These are phyloP conservation scores for Pelvicachromis taeniatus DNA, from an alignment of 2,113 vertebrate species.

Conservation along the genomic window DNA sequence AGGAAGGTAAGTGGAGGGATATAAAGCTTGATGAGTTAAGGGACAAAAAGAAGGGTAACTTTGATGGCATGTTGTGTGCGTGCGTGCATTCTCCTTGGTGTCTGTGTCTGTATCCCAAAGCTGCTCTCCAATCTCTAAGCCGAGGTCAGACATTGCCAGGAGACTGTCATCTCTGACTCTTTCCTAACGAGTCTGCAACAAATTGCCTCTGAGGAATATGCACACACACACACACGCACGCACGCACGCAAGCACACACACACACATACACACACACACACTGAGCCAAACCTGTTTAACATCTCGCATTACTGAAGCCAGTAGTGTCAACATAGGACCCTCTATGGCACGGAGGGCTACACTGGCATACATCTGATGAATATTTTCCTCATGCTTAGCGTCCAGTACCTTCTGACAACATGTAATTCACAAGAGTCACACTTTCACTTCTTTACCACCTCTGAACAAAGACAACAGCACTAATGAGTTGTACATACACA, in stretches of 20 bases:
- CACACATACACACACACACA: background rate
- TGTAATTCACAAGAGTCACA: background rate
- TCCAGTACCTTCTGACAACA: background rate
- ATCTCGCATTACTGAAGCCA: background rate
- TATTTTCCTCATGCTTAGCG: constrained; percentile 5
- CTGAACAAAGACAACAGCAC: constrained; percentile 29
- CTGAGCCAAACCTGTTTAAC: background rate
- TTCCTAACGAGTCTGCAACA: constrained; percentile 39
- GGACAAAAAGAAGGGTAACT: constrained; percentile 2
- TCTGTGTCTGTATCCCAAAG: constrained; percentile 14
- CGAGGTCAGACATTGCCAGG: constrained; percentile 54
- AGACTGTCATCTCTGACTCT: constrained; percentile 47
- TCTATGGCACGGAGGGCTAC: background rate
- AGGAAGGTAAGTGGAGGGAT: background rate
- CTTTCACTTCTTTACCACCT: constrained; percentile 8
- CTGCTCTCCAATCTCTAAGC: constrained; percentile 26
- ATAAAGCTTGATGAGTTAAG: constrained; percentile 38
- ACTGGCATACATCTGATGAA: constrained; percentile 12
- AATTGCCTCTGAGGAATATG: constrained; percentile 15
- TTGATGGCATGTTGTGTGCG: background rate
- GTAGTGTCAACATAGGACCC: background rate
- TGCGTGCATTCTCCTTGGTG: background rate
- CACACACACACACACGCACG: background rate
- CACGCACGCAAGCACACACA: no score
- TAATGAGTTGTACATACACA: constrained; percentile 33